A percentile compares a stretch with the other conserved stretches of the same genome.
These are phyloP conservation scores for Limulus polyphemus DNA, from an alignment of 2,888 invertebrate genomes.

Conservation along the genomic window DNA sequence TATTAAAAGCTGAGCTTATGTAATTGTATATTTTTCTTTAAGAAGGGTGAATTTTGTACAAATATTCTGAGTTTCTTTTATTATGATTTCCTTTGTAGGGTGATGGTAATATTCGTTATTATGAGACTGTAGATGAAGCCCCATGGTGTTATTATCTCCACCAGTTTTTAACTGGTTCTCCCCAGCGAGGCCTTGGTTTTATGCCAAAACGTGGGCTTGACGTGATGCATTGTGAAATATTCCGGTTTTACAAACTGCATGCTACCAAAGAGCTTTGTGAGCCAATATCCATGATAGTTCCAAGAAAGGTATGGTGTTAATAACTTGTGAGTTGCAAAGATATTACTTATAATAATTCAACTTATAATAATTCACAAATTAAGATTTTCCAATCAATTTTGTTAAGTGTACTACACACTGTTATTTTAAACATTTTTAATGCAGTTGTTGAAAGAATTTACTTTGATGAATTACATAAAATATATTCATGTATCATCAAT, in stretches of 20 bases:
- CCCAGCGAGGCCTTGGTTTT: constrained; percentile 74
- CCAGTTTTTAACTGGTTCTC: constrained; percentile 94
- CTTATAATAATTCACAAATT: too few species aligned
- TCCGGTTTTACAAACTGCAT: constrained; percentile 88
- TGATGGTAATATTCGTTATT: constrained; percentile 91
- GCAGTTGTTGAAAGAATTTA: too few species aligned
- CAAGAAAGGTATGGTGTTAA: constrained; percentile 55
- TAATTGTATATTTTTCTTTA: too few species aligned
- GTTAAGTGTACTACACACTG: too few species aligned
- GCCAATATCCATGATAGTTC: constrained; percentile 94
- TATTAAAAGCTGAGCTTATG: too few species aligned
- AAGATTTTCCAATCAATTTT: too few species aligned
- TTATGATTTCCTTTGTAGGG: constrained; percentile 46
- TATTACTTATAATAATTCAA: too few species aligned
- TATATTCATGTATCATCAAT: too few species aligned
- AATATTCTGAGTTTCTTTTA: neutral
- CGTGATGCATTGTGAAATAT: constrained; percentile 84
- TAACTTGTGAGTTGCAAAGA: neutral
- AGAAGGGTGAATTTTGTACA: too few species aligned
- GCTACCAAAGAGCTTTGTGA: constrained; percentile 57
- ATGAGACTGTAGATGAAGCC: constrained; percentile 81
- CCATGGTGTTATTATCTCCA: constrained; percentile 94
- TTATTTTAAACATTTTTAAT: too few species aligned
- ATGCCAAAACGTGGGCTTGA: constrained; percentile 98
- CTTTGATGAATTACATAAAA: too few species aligned